phyloP scores from a whole-genome alignment of 1,140 invertebrate species.

The Adelges cooleyi region DNA sequence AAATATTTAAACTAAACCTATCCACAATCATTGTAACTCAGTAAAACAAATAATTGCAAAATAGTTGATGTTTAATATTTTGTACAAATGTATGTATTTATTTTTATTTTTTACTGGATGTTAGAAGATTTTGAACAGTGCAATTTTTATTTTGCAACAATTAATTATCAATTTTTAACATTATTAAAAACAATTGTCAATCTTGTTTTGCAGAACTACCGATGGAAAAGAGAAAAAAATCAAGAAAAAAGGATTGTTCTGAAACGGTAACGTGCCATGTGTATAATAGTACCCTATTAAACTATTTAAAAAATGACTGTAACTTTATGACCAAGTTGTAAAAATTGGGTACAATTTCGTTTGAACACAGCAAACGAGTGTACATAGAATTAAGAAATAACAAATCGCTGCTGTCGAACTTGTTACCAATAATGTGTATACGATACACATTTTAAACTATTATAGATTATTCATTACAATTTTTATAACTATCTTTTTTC shows the following conservation, averaged over 20 bases:
- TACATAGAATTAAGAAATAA: neutral
- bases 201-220: constrained; percentile 44
- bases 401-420: neutral
- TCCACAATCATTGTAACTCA: constrained; percentile 1
- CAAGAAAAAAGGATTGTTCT: constrained; percentile 50
- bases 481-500: too few relatives aligned
- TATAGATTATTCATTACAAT: too few relatives aligned
- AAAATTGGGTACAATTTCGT: constrained; percentile 14
- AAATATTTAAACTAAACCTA: constrained; percentile 5
- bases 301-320: neutral
- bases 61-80: neutral
- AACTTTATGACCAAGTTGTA: constrained; percentile 5
- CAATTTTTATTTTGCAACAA: constrained; percentile 28
- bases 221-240: constrained; percentile 49
- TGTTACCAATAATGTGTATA: constrained; percentile 19
- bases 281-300: constrained; percentile 18
- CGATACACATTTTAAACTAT: neutral
- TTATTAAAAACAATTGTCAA: too few relatives aligned
- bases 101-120: neutral
- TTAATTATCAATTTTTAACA: constrained; percentile 28
- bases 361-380: constrained; percentile 1
- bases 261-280: constrained; percentile 34
- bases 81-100: neutral
- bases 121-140: neutral
- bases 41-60: neutral